These are phyloP conservation scores for Arnoldichthys spilopterus DNA, from an alignment of 2,797 vertebrate genomes.

Conservation along the genomic window DNA sequence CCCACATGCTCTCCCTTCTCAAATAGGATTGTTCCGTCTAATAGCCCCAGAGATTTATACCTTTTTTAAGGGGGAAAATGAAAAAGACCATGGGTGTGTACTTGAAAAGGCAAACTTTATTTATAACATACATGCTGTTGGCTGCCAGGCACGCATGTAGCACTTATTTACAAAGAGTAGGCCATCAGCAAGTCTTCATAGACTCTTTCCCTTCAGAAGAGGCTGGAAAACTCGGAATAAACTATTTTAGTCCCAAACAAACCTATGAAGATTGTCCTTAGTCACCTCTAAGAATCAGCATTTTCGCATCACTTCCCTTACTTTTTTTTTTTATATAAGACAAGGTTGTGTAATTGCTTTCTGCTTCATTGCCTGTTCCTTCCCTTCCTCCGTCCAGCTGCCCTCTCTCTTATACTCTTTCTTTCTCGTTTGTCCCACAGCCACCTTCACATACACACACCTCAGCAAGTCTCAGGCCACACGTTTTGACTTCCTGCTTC, in stretches of 20 bases:
- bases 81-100: constrained; percentile 63
- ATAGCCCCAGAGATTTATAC: constrained; percentile 64
- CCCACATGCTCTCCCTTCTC: constrained; percentile 63
- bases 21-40: constrained; percentile 62
- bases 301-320: neutral
- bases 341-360: neutral
- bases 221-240: constrained; percentile 16
- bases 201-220: neutral
- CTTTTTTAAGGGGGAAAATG: constrained; percentile 65
- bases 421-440: neutral
- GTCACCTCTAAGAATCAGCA: constrained; percentile 2
- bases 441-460: constrained; percentile 30
- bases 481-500: constrained; percentile 42
- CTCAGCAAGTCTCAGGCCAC: constrained; percentile 67
- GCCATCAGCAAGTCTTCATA: constrained; percentile 70
- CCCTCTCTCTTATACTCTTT: neutral
- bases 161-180: constrained; percentile 67
- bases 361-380: too few species aligned
- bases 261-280: neutral
- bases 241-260: constrained; percentile 3
- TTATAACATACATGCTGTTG: constrained; percentile 81
- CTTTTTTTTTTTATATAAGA: neutral
- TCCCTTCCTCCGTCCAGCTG: neutral
- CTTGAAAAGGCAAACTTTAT: constrained; percentile 87
- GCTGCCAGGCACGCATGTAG: constrained; percentile 74